These are phyloP conservation scores for human (Homo sapiens) DNA, from an alignment of 2,113 vertebrate species.

Conservation along the genomic window DNA sequence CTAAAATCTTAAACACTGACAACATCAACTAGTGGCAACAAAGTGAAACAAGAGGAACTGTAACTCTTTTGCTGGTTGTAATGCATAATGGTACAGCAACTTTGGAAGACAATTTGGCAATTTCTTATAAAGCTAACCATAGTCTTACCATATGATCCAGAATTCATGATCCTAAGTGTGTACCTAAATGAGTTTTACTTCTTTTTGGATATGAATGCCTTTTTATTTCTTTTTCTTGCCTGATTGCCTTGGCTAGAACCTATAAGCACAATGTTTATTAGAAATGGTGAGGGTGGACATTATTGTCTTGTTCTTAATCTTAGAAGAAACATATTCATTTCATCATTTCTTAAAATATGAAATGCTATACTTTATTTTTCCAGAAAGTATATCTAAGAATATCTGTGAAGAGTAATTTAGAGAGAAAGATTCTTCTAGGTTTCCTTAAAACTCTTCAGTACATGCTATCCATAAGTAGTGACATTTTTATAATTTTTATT, in stretches of 20 bases:
- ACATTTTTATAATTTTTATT: background rate
- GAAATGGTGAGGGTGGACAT: background rate
- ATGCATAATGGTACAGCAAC: background rate
- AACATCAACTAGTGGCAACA: background rate
- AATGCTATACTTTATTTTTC: background rate
- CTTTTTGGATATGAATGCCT: background rate
- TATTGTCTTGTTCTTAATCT: background rate
- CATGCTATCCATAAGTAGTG: fast-evolving
- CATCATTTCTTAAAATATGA: background rate
- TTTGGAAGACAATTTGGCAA: background rate
- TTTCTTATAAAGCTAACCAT: background rate
- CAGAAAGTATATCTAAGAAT: background rate
- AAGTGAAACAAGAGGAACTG: background rate
- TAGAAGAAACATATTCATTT: background rate
- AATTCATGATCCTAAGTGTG: background rate
- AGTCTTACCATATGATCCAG: background rate
- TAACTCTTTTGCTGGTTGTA: background rate
- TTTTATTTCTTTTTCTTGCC: background rate
- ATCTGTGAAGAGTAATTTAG: background rate
- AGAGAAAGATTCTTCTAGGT: background rate
- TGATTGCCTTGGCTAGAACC: background rate
- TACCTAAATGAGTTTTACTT: background rate
- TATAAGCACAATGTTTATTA: background rate
- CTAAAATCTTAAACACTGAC: background rate
- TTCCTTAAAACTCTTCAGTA: background rate